Percentiles rank a stretch among this genome's conserved stretches.
Conservation (phyloP, 1,140 invertebrate genomes). For the Scaptodrosophila lebanonensis region DNA sequence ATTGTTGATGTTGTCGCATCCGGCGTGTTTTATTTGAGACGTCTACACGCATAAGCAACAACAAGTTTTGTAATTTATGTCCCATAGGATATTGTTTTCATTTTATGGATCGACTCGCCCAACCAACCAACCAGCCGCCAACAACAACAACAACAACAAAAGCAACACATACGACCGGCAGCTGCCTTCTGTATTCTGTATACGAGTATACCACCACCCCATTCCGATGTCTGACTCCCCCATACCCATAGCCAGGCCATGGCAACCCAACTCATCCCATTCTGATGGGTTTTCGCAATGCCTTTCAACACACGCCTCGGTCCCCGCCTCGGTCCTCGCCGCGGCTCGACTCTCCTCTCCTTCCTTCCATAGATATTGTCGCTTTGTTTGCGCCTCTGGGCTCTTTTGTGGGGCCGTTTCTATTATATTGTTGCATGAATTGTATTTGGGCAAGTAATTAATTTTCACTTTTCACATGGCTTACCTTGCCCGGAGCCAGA, state of each 20-base stretch:
- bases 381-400: too few relatives aligned
- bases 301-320: neutral
- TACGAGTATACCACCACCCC: neutral
- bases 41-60: conserved; percentile 53
- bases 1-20: conserved; percentile 16
- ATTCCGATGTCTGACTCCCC: too few relatives aligned
- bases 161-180: neutral
- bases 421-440: conserved; percentile 13
- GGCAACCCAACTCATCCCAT: too few relatives aligned
- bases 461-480: conserved; percentile 46
- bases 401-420: neutral
- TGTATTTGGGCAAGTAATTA: conserved; percentile 39
- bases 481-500: conserved; percentile 12
- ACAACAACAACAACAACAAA: neutral
- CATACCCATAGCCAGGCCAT: too few relatives aligned
- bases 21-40: conserved; percentile 50
- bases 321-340: neutral
- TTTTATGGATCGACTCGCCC: conserved; percentile 30
- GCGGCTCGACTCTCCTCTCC: too few relatives aligned
- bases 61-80: conserved; percentile 64
- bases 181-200: neutral
- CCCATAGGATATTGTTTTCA: conserved; percentile 58
- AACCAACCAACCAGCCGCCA: too few relatives aligned
- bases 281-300: too few relatives aligned
- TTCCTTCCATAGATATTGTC: too few relatives aligned